A percentile compares a stretch with the other conserved stretches of the same genome.
Conservation (phyloP, 2,113 vertebrate genomes). For the Loxodonta africana region DNA sequence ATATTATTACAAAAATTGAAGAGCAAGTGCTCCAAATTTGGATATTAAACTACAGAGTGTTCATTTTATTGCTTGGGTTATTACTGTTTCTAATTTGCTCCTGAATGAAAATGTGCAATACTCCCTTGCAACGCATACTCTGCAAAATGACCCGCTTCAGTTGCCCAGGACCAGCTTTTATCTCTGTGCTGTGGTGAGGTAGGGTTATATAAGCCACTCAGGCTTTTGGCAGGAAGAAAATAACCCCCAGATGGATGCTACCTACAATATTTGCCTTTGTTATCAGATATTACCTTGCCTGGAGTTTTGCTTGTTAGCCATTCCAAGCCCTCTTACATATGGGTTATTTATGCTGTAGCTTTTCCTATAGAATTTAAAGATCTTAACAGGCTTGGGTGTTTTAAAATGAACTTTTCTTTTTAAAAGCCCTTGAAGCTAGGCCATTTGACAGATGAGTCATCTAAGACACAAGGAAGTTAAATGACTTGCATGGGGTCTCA, state of each 20-base stretch:
- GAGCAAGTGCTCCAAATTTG: conserved; percentile 1
- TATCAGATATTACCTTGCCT: not conserved
- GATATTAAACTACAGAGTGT: conserved; percentile 27
- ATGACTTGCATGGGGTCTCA: not conserved
- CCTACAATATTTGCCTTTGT: not conserved
- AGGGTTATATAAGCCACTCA: not conserved
- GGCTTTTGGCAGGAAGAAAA: conserved; percentile 32
- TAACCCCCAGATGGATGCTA: not conserved
- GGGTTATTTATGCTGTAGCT: not conserved
- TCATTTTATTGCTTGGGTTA: conserved; percentile 37
- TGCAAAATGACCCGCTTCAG: conserved; percentile 9
- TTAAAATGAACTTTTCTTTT: not conserved
- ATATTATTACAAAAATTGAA: not conserved
- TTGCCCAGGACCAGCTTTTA: not conserved
- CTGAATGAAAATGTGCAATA: not conserved
- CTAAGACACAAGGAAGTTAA: not conserved
- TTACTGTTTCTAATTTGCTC: conserved; percentile 62
- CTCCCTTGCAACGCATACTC: not conserved
- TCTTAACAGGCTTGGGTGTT: not conserved
- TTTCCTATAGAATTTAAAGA: not conserved
- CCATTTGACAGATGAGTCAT: not conserved
- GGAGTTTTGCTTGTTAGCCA: not conserved
- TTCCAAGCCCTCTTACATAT: not conserved
- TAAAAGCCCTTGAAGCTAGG: not conserved
- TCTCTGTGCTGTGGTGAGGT: not conserved